These are phyloP conservation scores for Ciconia boyciana DNA, from an alignment of 2,113 vertebrate genomes.

Conservation along the genomic window DNA sequence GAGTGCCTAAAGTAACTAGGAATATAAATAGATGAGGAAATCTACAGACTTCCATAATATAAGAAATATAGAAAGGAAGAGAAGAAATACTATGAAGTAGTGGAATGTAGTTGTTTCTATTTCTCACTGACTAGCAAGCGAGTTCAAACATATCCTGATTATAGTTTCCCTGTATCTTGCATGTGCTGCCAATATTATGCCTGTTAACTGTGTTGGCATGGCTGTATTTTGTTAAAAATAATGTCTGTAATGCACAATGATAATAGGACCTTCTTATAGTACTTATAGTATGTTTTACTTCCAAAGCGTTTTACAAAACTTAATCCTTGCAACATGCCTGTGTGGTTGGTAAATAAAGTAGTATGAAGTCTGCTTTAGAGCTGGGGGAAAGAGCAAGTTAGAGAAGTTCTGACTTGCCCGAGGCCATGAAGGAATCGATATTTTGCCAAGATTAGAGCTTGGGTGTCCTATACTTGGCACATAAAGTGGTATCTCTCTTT, in stretches of 20 bases:
- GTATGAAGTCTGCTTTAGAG: constrained; percentile 10
- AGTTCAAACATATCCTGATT: constrained; percentile 53
- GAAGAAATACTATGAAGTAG: constrained; percentile 43
- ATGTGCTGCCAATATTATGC: constrained; percentile 41
- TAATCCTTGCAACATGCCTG: neutral
- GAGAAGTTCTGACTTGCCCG: constrained; percentile 55
- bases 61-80: neutral
- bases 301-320: neutral
- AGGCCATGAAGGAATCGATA: constrained; percentile 15
- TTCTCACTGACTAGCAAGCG: constrained; percentile 32
- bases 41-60: neutral
- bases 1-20: neutral
- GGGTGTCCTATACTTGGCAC: neutral
- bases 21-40: neutral
- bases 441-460: neutral
- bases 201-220: constrained; percentile 34
- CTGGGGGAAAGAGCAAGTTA: constrained; percentile 11
- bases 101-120: constrained; percentile 52
- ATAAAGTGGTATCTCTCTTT: neutral
- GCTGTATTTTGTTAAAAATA: constrained; percentile 37
- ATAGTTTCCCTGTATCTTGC: neutral
- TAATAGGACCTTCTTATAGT: neutral
- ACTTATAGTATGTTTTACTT: neutral
- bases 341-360: neutral
- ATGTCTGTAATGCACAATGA: neutral